Percentiles rank a stretch among this genome's conserved stretches.
Conservation (phyloP, 2,888 invertebrate species). For the Philhelius pedissequus region DNA sequence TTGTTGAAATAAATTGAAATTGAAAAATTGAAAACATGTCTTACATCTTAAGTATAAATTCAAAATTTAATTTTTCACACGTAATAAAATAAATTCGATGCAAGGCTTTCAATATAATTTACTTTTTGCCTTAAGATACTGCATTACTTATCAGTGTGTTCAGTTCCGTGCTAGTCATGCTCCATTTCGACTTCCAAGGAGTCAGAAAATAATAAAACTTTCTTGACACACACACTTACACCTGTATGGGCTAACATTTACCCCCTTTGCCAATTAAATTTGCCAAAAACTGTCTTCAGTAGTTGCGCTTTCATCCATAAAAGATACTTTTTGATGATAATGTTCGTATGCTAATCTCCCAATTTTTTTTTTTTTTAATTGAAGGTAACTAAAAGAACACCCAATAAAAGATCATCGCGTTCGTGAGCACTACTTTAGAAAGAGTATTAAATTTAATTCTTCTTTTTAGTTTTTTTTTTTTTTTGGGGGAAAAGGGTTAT, state of each 20-base stretch:
- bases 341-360: conserved; percentile 39
- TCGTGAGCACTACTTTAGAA: conserved; percentile 24
- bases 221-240: background rate
- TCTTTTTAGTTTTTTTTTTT: background rate
- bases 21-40: too few species aligned
- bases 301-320: conserved; percentile 36
- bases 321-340: conserved; percentile 16
- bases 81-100: background rate
- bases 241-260: background rate
- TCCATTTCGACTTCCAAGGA: conserved; percentile 6
- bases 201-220: background rate
- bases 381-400: conserved; percentile 2
- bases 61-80: background rate
- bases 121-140: too few species aligned
- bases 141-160: background rate
- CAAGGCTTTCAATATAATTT: background rate
- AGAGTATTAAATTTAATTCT: conserved; percentile 55
- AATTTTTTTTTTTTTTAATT: background rate
- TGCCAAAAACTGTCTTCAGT: background rate
- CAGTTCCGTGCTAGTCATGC: conserved; percentile 9
- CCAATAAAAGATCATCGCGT: conserved; percentile 27
- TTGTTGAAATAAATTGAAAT: too few species aligned
- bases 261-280: background rate
- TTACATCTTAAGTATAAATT: background rate
- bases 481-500: conserved; percentile 36